These are phyloP conservation scores for Callitettix versicolor DNA, from an alignment of 1,140 invertebrate species.

Conservation along the genomic window DNA sequence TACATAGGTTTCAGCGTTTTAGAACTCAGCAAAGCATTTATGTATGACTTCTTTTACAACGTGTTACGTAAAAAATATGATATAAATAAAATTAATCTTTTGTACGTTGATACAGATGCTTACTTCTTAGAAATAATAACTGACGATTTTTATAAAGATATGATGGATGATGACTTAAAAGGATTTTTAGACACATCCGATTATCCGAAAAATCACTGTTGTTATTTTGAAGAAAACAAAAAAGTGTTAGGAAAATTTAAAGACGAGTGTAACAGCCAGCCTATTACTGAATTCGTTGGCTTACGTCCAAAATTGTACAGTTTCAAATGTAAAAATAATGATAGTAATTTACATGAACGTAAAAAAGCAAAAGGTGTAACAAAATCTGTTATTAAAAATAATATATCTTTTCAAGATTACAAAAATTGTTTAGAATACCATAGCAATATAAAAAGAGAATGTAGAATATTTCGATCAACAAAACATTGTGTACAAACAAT, in stretches of 20 bases:
- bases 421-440: conserved; percentile 12
- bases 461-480: conserved; percentile 10
- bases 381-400: conserved; percentile 18
- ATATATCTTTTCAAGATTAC: conserved; percentile 17
- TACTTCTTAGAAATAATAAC: conserved; percentile 30
- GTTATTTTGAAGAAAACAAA: conserved; percentile 25
- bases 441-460: conserved; percentile 6
- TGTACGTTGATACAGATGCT: conserved; percentile 34
- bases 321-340: conserved; percentile 21
- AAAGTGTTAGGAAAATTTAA: conserved; percentile 40
- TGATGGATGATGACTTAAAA: conserved; percentile 8
- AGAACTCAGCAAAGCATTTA: conserved; percentile 18
- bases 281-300: conserved; percentile 33
- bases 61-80: conserved; percentile 6
- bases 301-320: conserved; percentile 36
- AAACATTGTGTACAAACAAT: conserved; percentile 18
- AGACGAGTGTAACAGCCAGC: conserved; percentile 35
- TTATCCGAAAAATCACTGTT: conserved; percentile 18
- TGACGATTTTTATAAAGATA: conserved; percentile 19
- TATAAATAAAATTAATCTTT: conserved; percentile 21
- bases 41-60: conserved; percentile 23
- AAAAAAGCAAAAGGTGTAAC: conserved; percentile 28
- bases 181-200: conserved; percentile 21
- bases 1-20: conserved; percentile 16
- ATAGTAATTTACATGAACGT: conserved; percentile 6